Base-by-base conservation (phyloP, 2,797 vertebrate genomes). In the Sebastes alutus region DNA sequence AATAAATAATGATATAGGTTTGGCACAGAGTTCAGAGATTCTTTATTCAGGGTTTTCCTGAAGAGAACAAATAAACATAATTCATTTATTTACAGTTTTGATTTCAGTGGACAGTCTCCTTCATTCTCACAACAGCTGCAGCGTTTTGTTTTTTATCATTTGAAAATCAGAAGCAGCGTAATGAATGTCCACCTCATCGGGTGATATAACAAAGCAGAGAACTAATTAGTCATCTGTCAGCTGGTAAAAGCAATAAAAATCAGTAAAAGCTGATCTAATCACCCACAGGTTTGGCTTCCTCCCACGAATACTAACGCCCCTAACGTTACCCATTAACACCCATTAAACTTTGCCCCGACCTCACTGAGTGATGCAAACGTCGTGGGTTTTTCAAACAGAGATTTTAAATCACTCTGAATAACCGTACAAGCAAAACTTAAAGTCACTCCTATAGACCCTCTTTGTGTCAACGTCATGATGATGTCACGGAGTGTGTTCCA, bases 361-460 rank as follows among this genome's bases (percentile, higher is more conserved):
- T 20, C 59, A 4, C n/a, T 25, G 63, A 52, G 42, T 32, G 23
- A 46, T 29, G 4, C 22, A 49, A 18, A 56, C 38, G 29, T 32
- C 3, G 52, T 54, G 27, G 11, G 54, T 49, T 68, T 78, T 46
- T 61, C 12, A 65, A 87, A 75, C n/a, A 35, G 30, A 22, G 42
- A 52, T 84, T 69, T 63, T 59, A 12, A 81, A 73, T 83, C 42
- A 18, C 42, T 58, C 11, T 29, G 20, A 63, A 68, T 52, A 67
- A 60, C 38, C 49, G 46, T 20, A 22, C 33, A 55, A 71, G 58
- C 10, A 14, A 65, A 59, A 82, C 49, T 69, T 77, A 42, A 42
- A 49, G 33, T 42, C 56, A 29, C 72, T 58, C 13, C 16, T 29
- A 18, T 56, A 42, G 14, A 16, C 38, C 0, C 38, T 42, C 0